Evolutionary conservation across 2,888 invertebrate genomes (phyloP), one percentile per base, ranked within the genome.

Genomic region (Drosophila kokeensis): DNA sequence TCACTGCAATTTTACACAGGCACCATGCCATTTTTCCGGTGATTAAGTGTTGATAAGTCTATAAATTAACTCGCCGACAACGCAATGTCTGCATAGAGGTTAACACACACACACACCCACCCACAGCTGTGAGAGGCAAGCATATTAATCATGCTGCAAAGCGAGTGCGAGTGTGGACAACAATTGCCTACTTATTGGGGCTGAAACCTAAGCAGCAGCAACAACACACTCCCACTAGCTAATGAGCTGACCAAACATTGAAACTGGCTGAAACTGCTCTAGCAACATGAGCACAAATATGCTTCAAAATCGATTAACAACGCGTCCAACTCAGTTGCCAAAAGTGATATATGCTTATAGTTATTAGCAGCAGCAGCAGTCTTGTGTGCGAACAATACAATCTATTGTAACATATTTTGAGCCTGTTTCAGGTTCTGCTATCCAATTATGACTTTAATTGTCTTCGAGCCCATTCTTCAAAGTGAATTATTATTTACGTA

Each of bases 1-100:
- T 63, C 66, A 68, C 61, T 85, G 73, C 87, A 85, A 73, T 80
- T 83, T 80, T 72, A 85, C 76, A 75, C 71, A 72, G 48, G 52
- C 68, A 71, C 76, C 61, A 76, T 76, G 74, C 82, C 82, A 85
- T 91, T 89, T 90, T 86, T 83, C 82, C 83, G 90, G 85, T 90
- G 91, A 89, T 90, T 89, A 89, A 90, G 89, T 90, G 88, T 82
- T 82, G 84, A 87, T 90, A 88, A 83, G 82, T 84, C 84, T 87
- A 86, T 87, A 87, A 87, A 87, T 87, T 87, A 87, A 87, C 87
- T 79, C 72, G 72, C 69, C 76, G 81, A 85, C 88, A 86, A 76
- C 69, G 65, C 55, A 67, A 13, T 67, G 67, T 67, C 67, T 55
- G 38, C 55, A 68, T 67, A 65, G 67, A 38, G 32, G 36, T 4